A percentile compares a stretch with the other conserved stretches of the same genome.
phyloP scores from a whole-genome alignment of 2,113 vertebrate species.

The Salvelinus fontinalis region DNA sequence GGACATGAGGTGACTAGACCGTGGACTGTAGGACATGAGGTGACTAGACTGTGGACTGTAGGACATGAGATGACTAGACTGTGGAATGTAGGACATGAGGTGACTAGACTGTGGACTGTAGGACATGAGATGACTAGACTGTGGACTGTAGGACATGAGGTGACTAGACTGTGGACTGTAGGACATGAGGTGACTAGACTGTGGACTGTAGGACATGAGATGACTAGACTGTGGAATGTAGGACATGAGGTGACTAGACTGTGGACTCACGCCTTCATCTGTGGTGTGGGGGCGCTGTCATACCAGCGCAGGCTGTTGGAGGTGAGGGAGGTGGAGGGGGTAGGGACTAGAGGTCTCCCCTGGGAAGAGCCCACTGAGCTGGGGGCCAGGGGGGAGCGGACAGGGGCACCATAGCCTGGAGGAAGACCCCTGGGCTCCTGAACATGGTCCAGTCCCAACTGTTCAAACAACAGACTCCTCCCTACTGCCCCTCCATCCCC shows the following conservation, averaged over 20 bases:
- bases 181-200: too few species aligned
- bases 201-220: too few species aligned
- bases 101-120: too few species aligned
- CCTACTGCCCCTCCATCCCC: conserved; percentile 62
- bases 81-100: too few species aligned
- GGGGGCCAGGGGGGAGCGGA: conserved; percentile 77
- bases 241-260: not conserved
- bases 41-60: too few species aligned
- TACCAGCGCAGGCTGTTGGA: conserved; percentile 79
- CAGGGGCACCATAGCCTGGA: conserved; percentile 59
- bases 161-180: too few species aligned
- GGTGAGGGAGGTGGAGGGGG: conserved; percentile 64
- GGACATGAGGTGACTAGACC: too few species aligned
- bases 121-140: too few species aligned
- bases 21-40: too few species aligned
- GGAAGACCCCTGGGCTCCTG: conserved; percentile 58
- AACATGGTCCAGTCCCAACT: conserved; percentile 59
- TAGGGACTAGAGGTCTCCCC: conserved; percentile 67
- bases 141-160: too few species aligned
- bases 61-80: too few species aligned
- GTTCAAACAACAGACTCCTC: conserved; percentile 69
- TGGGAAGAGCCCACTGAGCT: conserved; percentile 68
- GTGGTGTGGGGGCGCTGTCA: conserved; percentile 84
- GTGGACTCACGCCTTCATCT: conserved; percentile 90
- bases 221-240: not conserved